These are phyloP conservation scores for Lophotis ruficrista DNA, from an alignment of 2,113 vertebrate species.

Conservation along the genomic window DNA sequence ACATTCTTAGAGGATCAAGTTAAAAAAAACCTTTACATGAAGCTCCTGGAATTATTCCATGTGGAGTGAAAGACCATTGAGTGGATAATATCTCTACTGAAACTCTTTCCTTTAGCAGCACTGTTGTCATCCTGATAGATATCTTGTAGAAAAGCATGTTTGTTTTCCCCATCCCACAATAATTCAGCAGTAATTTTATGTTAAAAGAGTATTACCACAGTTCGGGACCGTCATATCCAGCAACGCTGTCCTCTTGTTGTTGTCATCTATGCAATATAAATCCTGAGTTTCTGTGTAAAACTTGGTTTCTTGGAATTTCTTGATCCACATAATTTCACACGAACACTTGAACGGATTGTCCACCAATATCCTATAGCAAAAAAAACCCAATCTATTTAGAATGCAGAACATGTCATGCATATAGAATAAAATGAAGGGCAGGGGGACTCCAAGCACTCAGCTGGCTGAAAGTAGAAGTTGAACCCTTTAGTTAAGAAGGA, in stretches of 20 bases:
- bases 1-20: background rate
- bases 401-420: background rate
- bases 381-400: background rate
- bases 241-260: slow-evolving; percentile 83
- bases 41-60: background rate
- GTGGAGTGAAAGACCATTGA: background rate
- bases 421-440: background rate
- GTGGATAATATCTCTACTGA: background rate
- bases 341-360: slow-evolving; percentile 94
- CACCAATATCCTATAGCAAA: slow-evolving; percentile 80
- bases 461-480: background rate
- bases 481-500: background rate
- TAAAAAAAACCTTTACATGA: background rate
- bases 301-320: slow-evolving; percentile 88
- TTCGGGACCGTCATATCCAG: slow-evolving; percentile 83
- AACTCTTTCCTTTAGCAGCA: background rate
- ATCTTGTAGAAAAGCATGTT: background rate
- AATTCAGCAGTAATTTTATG: background rate
- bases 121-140: background rate
- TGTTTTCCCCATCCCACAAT: background rate
- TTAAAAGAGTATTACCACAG: slow-evolving; percentile 86
- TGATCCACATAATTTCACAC: slow-evolving; percentile 98
- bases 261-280: slow-evolving; percentile 88
- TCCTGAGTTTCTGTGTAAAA: slow-evolving; percentile 81
- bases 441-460: background rate